Percentiles rank a stretch among this genome's conserved stretches.
Evolutionary conservation across 64 coral and sea anemone genomes (phyloP).

Genomic region (Astreopora myriophthalma): DNA sequence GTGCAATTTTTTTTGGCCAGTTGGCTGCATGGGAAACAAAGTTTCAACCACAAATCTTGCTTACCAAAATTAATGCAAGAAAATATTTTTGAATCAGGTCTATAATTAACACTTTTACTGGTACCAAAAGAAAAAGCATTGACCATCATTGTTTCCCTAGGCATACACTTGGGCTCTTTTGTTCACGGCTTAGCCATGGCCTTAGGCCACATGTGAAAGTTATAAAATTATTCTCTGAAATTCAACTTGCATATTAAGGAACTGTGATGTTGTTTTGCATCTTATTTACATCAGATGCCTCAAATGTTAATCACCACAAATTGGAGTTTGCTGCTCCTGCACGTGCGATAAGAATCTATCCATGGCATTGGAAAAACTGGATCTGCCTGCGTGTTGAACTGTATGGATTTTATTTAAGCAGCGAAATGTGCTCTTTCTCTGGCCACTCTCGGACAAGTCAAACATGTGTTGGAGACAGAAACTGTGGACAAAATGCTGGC

Average conservation of each 20-base stretch:
- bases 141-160: too few species aligned
- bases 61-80: too few species aligned
- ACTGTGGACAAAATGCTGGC: slow-evolving; percentile 86
- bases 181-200: too few species aligned
- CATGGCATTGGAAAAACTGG: slow-evolving; percentile 63
- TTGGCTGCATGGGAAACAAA: too few species aligned
- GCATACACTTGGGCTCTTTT: too few species aligned
- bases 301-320: slow-evolving; percentile 32
- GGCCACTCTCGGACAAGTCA: slow-evolving; percentile 25
- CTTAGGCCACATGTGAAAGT: too few species aligned
- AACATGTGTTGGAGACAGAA: slow-evolving; percentile 74
- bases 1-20: too few species aligned
- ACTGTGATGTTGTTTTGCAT: not conserved
- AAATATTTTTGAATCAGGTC: too few species aligned
- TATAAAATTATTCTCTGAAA: too few species aligned
- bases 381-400: slow-evolving; percentile 83
- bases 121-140: too few species aligned
- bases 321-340: slow-evolving; percentile 69
- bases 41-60: too few species aligned
- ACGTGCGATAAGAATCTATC: slow-evolving; percentile 68
- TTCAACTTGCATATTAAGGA: not conserved
- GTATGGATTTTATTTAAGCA: slow-evolving; percentile 88
- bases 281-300: slow-evolving; percentile 56
- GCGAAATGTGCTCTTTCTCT: slow-evolving; percentile 63
- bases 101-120: too few species aligned